Base-by-base conservation (phyloP, 1,140 invertebrate species). In the Nasonia vitripennis region DNA sequence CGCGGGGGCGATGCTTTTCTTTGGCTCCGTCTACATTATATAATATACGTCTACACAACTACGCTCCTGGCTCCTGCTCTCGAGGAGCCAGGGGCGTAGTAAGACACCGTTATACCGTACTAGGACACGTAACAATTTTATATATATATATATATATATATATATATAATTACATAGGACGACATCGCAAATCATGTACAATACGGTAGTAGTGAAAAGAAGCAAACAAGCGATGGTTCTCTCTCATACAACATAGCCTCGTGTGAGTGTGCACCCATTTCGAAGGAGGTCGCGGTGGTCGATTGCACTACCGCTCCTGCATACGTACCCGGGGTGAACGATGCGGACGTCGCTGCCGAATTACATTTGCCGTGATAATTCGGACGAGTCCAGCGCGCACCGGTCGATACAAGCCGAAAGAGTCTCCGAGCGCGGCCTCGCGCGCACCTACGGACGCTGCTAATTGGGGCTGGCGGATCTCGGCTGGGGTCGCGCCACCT, bases 1-100 rank as follows among this genome's bases (percentile, higher is more conserved):
- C 14, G 14, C 41, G 70, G 62, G 51, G 86, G 85, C 78, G 84
- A 88, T 82, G 77, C 78, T 87, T 86, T 88, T 90, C 88, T 90
- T 89, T 90, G 88, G 88, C 87, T 89, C 87, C 86, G 84, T 86
- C 34, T 37, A 37, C 34, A 37, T 37, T 5, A 37, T 5, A 37
- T 37, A 37, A 37, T 37, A 37, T 37, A 37, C 34, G 34, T 37
- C 34, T 37, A 37, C 34, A 37, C 5, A 37, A 37, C 34, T 37
- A 37, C 27, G 27, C 27, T 27, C 27, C 27, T 0, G 27, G 27
- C 27, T 27, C 27, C 27, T 27, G 27, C 27, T 27, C 27, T 27
- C n/a, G n/a, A n/a, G n/a, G n/a, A n/a, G n/a, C n/a, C n/a, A n/a
- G n/a, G n/a, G n/a, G n/a, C n/a, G n/a, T n/a, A n/a, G n/a, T n/a